phyloP scores from a whole-genome alignment of 1,140 invertebrate genomes.

The Micrasema minimum region DNA sequence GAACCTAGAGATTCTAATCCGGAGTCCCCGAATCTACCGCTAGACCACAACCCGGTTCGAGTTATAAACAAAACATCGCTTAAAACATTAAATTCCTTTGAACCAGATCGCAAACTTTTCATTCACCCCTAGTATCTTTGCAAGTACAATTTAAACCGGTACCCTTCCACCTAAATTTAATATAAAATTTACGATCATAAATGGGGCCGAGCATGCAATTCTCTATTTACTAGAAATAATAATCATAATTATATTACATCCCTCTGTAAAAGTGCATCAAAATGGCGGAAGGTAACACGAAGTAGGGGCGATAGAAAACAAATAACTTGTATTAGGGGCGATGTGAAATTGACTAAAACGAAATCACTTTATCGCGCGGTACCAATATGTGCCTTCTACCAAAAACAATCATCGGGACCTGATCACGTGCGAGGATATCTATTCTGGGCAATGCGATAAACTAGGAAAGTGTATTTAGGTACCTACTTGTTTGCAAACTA shows the following conservation, averaged over 20 bases:
- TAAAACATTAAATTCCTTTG: no score
- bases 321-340: slow-evolving; percentile 30
- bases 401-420: slow-evolving; percentile 36
- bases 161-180: no score
- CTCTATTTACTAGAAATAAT: slow-evolving; percentile 28
- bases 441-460: slow-evolving; percentile 19
- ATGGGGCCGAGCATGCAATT: slow-evolving; percentile 14
- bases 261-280: slow-evolving; percentile 21
- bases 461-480: not conserved
- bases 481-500: no score
- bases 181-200: no score
- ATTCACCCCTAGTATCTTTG: no score
- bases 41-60: no score
- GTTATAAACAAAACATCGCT: no score
- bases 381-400: slow-evolving; percentile 45
- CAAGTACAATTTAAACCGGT: no score
- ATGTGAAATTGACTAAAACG: slow-evolving; percentile 35
- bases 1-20: no score
- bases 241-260: slow-evolving; percentile 15
- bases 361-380: slow-evolving; percentile 48
- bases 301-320: slow-evolving; percentile 36
- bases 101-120: no score
- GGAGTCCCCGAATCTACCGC: no score
- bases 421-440: slow-evolving; percentile 39
- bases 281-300: slow-evolving; percentile 6